phyloP scores from a whole-genome alignment of 2,797 vertebrate species.

The Sphenodon punctatus region DNA sequence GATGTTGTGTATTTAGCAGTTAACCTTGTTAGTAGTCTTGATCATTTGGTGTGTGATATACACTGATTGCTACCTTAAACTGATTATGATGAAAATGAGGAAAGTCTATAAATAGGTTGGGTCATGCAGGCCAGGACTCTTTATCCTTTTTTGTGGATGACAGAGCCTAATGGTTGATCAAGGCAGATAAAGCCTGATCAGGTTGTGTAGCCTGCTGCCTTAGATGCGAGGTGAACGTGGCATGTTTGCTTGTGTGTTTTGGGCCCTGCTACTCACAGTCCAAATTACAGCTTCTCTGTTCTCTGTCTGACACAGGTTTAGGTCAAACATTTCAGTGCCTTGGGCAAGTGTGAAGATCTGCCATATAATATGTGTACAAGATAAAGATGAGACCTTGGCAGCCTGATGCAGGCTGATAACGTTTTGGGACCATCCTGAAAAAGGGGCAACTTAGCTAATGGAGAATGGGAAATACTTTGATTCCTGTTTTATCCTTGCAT shows the following conservation, averaged over 20 bases:
- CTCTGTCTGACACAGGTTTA: neutral
- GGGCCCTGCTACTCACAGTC: neutral
- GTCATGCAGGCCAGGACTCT: neutral
- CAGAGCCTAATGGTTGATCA: neutral
- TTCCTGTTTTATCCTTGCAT: neutral
- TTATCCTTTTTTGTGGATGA: accelerated
- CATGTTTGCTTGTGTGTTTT: no score
- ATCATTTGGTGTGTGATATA: neutral
- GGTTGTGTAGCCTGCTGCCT: neutral
- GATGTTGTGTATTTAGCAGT: neutral
- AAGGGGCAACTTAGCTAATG: neutral
- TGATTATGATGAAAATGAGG: neutral
- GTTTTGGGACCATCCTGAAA: neutral
- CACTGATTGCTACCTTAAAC: accelerated
- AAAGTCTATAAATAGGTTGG: accelerated
- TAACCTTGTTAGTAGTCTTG: accelerated
- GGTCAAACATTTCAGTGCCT: neutral
- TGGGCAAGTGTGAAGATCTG: no score
- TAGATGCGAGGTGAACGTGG: no score
- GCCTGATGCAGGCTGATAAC: no score
- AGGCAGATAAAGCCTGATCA: neutral
- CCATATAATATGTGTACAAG: neutral
- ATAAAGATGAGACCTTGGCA: neutral
- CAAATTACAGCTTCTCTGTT: neutral
- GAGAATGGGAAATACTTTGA: neutral